These are phyloP conservation scores for Branchinecta lynchi DNA, from an alignment of 1,140 invertebrate genomes.

Conservation along the genomic window DNA sequence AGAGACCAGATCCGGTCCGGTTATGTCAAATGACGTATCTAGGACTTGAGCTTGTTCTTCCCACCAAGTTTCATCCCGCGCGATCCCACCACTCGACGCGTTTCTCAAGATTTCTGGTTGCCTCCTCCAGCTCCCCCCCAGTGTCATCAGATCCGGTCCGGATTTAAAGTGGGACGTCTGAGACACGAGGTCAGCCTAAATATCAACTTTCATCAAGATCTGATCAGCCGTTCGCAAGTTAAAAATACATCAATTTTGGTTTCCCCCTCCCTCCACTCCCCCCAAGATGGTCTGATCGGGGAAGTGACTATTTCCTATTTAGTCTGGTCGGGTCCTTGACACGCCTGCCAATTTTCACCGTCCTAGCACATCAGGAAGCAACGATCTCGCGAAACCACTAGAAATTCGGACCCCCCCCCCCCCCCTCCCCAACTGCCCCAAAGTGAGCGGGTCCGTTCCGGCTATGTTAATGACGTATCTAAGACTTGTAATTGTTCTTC, in stretches of 20 bases:
- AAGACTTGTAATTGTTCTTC: constrained; percentile 6
- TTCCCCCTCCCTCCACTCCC: not conserved
- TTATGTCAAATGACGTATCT: constrained; percentile 2
- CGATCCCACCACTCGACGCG: too few species aligned
- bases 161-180: not conserved
- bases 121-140: not conserved
- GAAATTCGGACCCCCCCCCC: too few species aligned
- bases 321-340: too few species aligned
- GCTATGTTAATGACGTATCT: constrained; percentile 6
- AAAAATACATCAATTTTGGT: not conserved
- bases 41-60: not conserved
- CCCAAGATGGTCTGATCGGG: too few species aligned
- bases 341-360: too few species aligned
- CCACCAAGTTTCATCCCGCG: constrained; percentile 1
- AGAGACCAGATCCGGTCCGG: not conserved
- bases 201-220: constrained; percentile 7
- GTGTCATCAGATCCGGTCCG: constrained; percentile 4
- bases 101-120: too few species aligned
- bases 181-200: not conserved
- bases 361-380: too few species aligned
- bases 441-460: too few species aligned
- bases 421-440: too few species aligned
- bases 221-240: constrained; percentile 4
- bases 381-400: too few species aligned
- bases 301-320: too few species aligned